Evolutionary conservation across 2,888 invertebrate genomes (phyloP).

Genomic region (Iphiclides podalirius): DNA sequence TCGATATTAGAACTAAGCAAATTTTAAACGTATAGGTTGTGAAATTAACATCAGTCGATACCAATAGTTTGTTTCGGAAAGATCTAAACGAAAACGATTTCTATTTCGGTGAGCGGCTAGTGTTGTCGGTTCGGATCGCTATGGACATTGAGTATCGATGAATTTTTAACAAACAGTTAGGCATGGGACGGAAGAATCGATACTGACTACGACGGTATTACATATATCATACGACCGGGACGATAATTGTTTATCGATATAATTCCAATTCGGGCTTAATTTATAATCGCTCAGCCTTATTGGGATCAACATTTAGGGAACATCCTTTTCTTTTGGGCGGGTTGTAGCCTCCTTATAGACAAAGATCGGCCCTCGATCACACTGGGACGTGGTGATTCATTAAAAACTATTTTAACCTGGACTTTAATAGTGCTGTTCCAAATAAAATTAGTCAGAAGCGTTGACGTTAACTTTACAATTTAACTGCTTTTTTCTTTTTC

Average conservation of each 20-base stretch:
- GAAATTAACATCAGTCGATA: too few species aligned
- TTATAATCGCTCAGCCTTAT: constrained; percentile 23
- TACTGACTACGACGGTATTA: constrained; percentile 52
- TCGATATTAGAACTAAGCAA: too few species aligned
- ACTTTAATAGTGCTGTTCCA: constrained; percentile 3
- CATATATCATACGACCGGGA: constrained; percentile 50
- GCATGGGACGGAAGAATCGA: constrained; percentile 74
- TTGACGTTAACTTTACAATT: neutral
- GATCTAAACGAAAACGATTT: constrained; percentile 22
- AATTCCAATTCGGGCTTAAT: constrained; percentile 28
- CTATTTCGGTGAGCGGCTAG: constrained; percentile 41
- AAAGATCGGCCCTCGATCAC: constrained; percentile 5
- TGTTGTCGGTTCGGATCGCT: constrained; percentile 53
- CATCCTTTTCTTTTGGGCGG: constrained; percentile 22
- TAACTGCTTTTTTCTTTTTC: neutral
- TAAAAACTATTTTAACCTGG: constrained; percentile 6
- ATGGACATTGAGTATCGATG: constrained; percentile 62
- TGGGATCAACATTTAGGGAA: constrained; percentile 19
- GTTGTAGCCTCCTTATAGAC: constrained; percentile 14
- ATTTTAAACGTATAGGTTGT: too few species aligned
- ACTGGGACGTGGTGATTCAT: constrained; percentile 13
- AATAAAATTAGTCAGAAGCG: constrained; percentile 8
- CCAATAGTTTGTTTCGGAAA: too few species aligned
- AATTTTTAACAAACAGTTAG: constrained; percentile 66
- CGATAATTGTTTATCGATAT: constrained; percentile 34